Evolutionary conservation across 2,888 invertebrate genomes (phyloP), one percentile per base, ranked within the genome.

Genomic region (Drosophila affinis): DNA sequence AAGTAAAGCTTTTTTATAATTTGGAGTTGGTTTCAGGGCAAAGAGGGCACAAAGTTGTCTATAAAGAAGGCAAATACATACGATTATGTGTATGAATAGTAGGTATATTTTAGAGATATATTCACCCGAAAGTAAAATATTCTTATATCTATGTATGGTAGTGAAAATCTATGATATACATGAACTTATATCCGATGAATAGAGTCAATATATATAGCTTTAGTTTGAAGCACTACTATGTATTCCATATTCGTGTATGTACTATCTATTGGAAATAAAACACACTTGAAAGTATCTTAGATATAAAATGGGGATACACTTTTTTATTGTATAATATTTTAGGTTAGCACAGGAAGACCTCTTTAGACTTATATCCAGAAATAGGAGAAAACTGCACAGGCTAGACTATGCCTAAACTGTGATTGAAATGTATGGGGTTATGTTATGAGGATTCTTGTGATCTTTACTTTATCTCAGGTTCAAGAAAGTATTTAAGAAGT

Each of bases 191-290:
- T 39, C 10, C 27, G 34, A 47, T 39, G 12, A 34, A 64, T 56
- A 51, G 34, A 55, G 59, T 60, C 46, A 44, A 63, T 21, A 21
- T 21, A 21, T 21, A 63, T 67, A 75, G 58, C 49, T 49, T 12
- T 65, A 71, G 58, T 58, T 65, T 39, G 27, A 59, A 44, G 55
- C 62, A 71, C 72, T 47, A 71, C 72, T 47, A 64, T 65, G 47
- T 78, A 76, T 63, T 63, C 61, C 55, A 56, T 45, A 65, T 53
- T 47, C 58, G 45, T 74, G 57, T 75, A 62, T 57, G 24, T 62
- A 62, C 32, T 63, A 68, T 62, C 45, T 51, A 63, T 56, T 61
- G 29, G 27, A 34, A 78, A 70, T 77, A 72, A 77, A 68, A 79
- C 59, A 79, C 59, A 29, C 57, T 67, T 75, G 39, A n/a, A 56